Percentiles rank a stretch among this genome's conserved stretches.
phyloP scores from a whole-genome alignment of 2,113 vertebrate genomes.

The Thunnus maccoyii region DNA sequence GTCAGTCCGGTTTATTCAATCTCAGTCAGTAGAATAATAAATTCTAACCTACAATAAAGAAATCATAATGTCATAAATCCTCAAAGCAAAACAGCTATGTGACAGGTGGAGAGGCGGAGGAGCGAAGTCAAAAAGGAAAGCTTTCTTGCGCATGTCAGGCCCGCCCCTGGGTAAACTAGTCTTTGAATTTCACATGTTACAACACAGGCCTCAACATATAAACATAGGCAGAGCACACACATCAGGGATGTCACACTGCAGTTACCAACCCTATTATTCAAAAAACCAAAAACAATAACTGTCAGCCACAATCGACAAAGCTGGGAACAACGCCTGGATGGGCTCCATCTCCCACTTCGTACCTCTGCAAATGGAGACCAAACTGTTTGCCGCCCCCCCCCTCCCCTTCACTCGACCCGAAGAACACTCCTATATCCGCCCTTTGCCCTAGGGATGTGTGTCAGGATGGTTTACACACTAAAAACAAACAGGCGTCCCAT shows the following conservation, averaged over 20 bases:
- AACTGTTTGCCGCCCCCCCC: constrained; percentile 20
- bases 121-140: background rate
- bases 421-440: constrained; percentile 48
- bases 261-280: constrained; percentile 56
- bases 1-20: constrained; percentile 39
- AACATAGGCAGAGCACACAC: constrained; percentile 15
- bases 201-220: constrained; percentile 13
- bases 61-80: constrained; percentile 60
- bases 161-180: background rate
- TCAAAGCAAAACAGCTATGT: constrained; percentile 45
- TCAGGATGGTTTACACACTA: constrained; percentile 69
- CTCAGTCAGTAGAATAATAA: constrained; percentile 51
- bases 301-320: constrained; percentile 54
- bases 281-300: constrained; percentile 66
- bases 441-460: constrained; percentile 61
- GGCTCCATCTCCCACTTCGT: constrained; percentile 30
- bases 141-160: constrained; percentile 1
- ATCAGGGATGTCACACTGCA: constrained; percentile 25
- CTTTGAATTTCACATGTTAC: constrained; percentile 25
- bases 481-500: constrained; percentile 75
- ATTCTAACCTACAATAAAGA: constrained; percentile 51
- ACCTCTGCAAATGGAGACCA: constrained; percentile 38
- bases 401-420: background rate
- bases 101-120: constrained; percentile 45
- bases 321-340: constrained; percentile 53